Conservation (phyloP, 1,140 invertebrate species). For the Drosophila auraria region DNA sequence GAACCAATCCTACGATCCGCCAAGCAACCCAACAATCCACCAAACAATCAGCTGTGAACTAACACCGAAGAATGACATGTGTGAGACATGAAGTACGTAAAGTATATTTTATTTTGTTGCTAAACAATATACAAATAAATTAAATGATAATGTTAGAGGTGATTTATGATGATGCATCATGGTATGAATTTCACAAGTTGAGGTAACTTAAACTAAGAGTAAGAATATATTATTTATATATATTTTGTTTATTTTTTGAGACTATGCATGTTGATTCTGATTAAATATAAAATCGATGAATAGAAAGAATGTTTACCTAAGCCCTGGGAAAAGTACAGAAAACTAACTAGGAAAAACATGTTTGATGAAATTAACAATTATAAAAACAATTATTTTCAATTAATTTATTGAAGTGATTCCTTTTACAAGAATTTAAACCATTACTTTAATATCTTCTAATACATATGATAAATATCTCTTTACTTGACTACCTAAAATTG, state of each 20-base stretch:
- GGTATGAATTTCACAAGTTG: slow-evolving; percentile 13
- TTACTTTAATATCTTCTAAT: background rate
- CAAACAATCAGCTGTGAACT: slow-evolving; percentile 67
- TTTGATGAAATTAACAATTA: no score
- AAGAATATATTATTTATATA: background rate
- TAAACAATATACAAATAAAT: slow-evolving; percentile 9
- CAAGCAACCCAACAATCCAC: slow-evolving; percentile 2
- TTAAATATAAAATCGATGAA: background rate
- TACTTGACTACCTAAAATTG: background rate
- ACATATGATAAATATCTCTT: no score
- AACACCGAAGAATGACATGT: slow-evolving; percentile 78
- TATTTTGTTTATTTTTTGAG: background rate
- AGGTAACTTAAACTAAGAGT: background rate
- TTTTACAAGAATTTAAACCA: no score
- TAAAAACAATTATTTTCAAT: no score
- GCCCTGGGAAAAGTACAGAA: background rate
- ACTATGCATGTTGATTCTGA: background rate
- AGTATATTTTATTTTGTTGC: slow-evolving; percentile 44
- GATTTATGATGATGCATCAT: background rate
- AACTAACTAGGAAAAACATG: background rate
- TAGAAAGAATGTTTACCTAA: background rate
- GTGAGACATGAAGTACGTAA: slow-evolving; percentile 76
- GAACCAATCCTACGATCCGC: slow-evolving; percentile 31
- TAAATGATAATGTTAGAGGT: background rate
- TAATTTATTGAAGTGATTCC: no score